Evolutionary conservation across 2,113 vertebrate genomes (phyloP).

Genomic region (Corythaeola cristata): DNA sequence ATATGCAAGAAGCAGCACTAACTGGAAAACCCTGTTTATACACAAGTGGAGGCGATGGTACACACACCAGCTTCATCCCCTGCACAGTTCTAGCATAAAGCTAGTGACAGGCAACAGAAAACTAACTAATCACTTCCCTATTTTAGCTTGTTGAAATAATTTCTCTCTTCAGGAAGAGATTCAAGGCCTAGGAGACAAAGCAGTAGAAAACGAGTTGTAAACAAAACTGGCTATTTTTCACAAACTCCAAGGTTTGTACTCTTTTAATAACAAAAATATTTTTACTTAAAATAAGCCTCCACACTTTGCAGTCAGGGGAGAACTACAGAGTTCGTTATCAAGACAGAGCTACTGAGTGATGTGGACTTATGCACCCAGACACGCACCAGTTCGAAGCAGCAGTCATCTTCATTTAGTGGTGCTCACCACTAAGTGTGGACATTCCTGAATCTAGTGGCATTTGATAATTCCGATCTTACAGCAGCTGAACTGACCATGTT

Average conservation of each 20-base stretch:
- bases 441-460: not conserved
- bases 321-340: not conserved
- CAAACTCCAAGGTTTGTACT: not conserved
- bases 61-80: not conserved
- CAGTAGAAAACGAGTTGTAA: not conserved
- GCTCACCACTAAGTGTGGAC: not conserved
- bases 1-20: not conserved
- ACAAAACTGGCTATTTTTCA: not conserved
- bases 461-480: not conserved
- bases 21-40: slow-evolving; percentile 31
- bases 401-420: not conserved
- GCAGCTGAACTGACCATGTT: not conserved
- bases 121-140: not conserved
- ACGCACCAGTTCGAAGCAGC: not conserved
- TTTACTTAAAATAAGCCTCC: not conserved
- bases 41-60: not conserved
- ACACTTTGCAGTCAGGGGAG: not conserved
- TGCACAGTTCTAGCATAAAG: not conserved
- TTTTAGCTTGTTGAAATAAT: not conserved
- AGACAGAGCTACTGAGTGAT: not conserved
- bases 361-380: not conserved
- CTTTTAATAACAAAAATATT: not conserved
- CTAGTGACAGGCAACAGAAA: not conserved
- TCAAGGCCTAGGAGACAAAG: not conserved
- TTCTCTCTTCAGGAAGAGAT: not conserved